Evolutionary conservation across 2,797 vertebrate species (phyloP), one percentile per base, ranked within the genome.

Genomic region (Phoebastria nigripes): DNA sequence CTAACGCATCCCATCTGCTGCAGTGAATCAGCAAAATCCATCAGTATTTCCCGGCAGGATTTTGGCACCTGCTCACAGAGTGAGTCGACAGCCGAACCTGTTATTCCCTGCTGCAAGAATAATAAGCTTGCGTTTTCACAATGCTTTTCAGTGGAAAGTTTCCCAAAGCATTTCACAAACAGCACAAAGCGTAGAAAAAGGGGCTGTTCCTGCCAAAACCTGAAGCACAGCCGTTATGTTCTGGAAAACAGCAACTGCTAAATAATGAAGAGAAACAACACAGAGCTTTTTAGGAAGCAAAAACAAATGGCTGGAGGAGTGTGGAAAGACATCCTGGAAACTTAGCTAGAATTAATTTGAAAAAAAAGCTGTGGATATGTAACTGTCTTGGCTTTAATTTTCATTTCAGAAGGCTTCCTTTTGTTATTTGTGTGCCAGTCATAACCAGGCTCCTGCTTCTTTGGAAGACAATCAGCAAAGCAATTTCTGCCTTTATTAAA

Each of bases 81-180:
- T 7, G 31, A 95, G 81, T 82, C 11, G 67, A 89, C 93, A 94
- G 96, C 80, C 77, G 42, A 96, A 96, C 96, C 93, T 97, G 95
- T 88, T 96, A 91, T 96, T 94, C 91, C 82, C 80, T 9, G n/a
- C 93, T 28, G 44, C 85, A 94, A 87, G 91, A 95, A 96, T 94
- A 96, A 94, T 97, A 94, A 94, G 77, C 93, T 59, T 79, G 81
- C 9, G 0, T 89, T 96, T 93, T 82, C 92, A 96, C 90, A 94
- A 92, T 93, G 91, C 90, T 92, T 93, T 94, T 73, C 81, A 39
- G 93, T 87, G 94, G 93, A 92, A 95, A 84, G 74, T 94, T 95
- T 94, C 95, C 94, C 92, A 95, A 94, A 96, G 95, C 84, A 77
- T 94, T 96, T 96, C 92, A 74, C 94, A 96, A 96, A 94, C 90